Base-by-base conservation (phyloP, 1,140 invertebrate genomes). In the Anoplolepis gracilipes region DNA sequence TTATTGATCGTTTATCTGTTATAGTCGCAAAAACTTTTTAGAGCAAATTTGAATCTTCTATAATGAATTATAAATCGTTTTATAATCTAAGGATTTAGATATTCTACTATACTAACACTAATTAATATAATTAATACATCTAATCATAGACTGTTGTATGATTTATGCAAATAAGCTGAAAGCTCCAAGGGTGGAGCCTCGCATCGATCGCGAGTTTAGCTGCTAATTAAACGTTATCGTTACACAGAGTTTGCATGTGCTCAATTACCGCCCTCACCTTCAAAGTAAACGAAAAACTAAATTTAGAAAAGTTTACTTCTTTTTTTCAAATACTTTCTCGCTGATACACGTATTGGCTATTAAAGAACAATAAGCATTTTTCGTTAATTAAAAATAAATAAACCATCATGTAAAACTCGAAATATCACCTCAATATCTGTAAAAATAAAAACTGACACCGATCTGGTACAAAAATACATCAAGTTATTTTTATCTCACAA, bases 81-180 rank as follows among this genome's bases (percentile, higher is more conserved):
- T 49, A 36, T 30, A 86, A 79, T 22, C 16, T 59, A 22, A 36
- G 36, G 55, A 25, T 39, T 57, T 39, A 53, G 11, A 36, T 25
- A 46, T 39, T 53, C 10, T 59, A 33, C 28, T 76, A 46, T 57
- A 55, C 13, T 3, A 13, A 49, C 28, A 53, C 19, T 64, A 46
- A 7, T 77, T 53, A 49, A 36, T 42, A 22, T 16, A 85, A 65
- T 36, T 67, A 39, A 25, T 81, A 49, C 55, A 65, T 59, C 49
- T 42, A 55, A 55, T 22, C 72, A 59, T 39, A 72, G 28, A 22
- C 49, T 42, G 36, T 76, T 67, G 61, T 55, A 67, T 49, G 42
- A 85, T 85, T 87, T 84, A 55, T 84, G 82, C 53, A 55, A 67
- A 55, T 61, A 75, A 85, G 65, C 36, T 64, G 57, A 84, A 76